These are phyloP conservation scores for Sturmia bella DNA, from an alignment of 2,888 invertebrate species.

Conservation along the genomic window DNA sequence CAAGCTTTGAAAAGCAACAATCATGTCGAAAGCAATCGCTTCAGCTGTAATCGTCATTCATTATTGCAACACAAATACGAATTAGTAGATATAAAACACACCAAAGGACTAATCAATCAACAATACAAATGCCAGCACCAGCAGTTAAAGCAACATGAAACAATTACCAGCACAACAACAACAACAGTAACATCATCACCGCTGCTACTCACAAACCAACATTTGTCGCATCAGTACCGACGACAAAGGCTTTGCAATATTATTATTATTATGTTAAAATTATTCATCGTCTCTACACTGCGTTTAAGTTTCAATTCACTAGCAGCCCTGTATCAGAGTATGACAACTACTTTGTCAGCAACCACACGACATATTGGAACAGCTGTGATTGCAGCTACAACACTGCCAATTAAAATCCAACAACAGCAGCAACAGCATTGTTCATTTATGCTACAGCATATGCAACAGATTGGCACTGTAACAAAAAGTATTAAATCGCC, in stretches of 20 bases:
- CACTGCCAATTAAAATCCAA: slow-evolving; percentile 66
- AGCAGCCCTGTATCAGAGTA: slow-evolving; percentile 65
- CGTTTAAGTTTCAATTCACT: slow-evolving; percentile 69
- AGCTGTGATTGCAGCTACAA: slow-evolving; percentile 64
- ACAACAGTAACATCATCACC: slow-evolving; percentile 49
- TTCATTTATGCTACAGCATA: slow-evolving; percentile 76
- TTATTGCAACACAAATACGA: slow-evolving; percentile 37
- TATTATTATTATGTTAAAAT: slow-evolving; percentile 57
- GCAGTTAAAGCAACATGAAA: slow-evolving; percentile 34
- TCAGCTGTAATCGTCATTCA: slow-evolving; percentile 5
- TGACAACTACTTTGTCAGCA: slow-evolving; percentile 58
- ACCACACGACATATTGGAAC: slow-evolving; percentile 62
- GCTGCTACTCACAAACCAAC: slow-evolving; percentile 36
- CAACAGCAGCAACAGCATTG: slow-evolving; percentile 44
- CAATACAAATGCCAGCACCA: slow-evolving; percentile 50
- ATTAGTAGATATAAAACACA: slow-evolving; percentile 16
- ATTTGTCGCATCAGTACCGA: slow-evolving; percentile 41
- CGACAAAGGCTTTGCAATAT: slow-evolving; percentile 62
- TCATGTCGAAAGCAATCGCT: slow-evolving; percentile 37
- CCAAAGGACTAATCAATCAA: slow-evolving; percentile 15
- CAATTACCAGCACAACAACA: slow-evolving; percentile 21
- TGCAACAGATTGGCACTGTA: slow-evolving; percentile 63
- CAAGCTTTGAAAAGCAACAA: slow-evolving; percentile 31
- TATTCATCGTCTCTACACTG: slow-evolving; percentile 54
- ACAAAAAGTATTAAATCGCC: slow-evolving; percentile 44